Conservation (phyloP, 92 coral and sea anemone species). For the Zoanthus sociatus region DNA sequence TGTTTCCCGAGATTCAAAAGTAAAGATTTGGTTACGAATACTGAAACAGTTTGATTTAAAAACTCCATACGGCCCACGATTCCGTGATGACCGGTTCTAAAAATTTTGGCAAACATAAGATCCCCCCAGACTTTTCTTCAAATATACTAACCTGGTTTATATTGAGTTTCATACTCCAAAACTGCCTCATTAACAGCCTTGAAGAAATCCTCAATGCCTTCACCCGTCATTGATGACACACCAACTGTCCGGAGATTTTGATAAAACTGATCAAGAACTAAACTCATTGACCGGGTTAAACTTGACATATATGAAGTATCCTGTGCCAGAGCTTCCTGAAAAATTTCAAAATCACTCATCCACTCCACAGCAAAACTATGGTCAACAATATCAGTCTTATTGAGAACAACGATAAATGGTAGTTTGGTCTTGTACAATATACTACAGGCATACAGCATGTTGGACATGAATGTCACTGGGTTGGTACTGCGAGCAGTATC, state of each 20-base stretch:
- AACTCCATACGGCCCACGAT: too few relatives aligned
- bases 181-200: slow-evolving; percentile 84
- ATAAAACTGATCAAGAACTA: slow-evolving; percentile 95
- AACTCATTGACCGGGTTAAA: slow-evolving; percentile 91
- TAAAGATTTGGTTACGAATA: too few relatives aligned
- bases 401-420: slow-evolving; percentile 85
- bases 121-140: neutral
- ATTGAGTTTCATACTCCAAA: slow-evolving; percentile 87
- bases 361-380: slow-evolving; percentile 94
- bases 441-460: slow-evolving; percentile 98
- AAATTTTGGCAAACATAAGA: too few relatives aligned
- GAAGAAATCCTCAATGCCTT: slow-evolving; percentile 86
- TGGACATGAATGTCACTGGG: slow-evolving; percentile 98
- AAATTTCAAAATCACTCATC: slow-evolving; percentile 95
- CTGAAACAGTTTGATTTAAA: too few relatives aligned
- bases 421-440: slow-evolving; percentile 93
- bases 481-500: slow-evolving; percentile 93
- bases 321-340: slow-evolving; percentile 93
- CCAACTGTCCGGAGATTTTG: slow-evolving; percentile 91
- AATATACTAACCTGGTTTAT: slow-evolving; percentile 84
- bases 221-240: slow-evolving; percentile 98
- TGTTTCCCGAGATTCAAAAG: too few relatives aligned
- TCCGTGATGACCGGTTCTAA: too few relatives aligned
- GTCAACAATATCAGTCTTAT: slow-evolving; percentile 98
- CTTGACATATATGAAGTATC: slow-evolving; percentile 98